These are phyloP conservation scores for Chrysodeixis includens DNA, from an alignment of 2,888 invertebrate genomes.

Conservation along the genomic window DNA sequence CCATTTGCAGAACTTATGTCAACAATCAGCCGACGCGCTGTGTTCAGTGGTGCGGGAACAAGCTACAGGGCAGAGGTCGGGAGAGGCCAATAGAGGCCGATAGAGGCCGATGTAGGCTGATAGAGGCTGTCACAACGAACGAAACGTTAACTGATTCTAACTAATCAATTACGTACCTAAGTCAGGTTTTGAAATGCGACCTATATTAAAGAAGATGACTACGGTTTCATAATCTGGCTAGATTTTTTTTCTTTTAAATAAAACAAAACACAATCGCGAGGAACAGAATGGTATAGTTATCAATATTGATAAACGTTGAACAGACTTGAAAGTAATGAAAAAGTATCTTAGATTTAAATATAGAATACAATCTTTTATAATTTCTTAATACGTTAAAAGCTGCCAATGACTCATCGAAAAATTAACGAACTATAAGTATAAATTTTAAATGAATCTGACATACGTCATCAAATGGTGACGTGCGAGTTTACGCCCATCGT, in stretches of 20 bases:
- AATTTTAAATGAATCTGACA: neutral
- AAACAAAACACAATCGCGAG: too few relatives aligned
- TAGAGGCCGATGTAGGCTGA: neutral
- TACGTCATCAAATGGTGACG: neutral
- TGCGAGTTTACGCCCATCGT: neutral
- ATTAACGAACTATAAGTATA: neutral
- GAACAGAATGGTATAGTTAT: too few relatives aligned
- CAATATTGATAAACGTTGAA: too few relatives aligned
- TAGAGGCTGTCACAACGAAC: neutral
- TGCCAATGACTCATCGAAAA: too few relatives aligned
- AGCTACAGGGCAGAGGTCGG: neutral
- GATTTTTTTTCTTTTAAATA: too few relatives aligned
- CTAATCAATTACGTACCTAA: neutral
- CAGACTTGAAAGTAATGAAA: too few relatives aligned
- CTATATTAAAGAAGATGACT: neutral
- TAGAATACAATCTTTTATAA: neutral
- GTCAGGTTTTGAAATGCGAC: neutral
- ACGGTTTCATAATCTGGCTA: too few relatives aligned
- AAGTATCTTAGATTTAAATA: neutral
- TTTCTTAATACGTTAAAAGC: too few relatives aligned
- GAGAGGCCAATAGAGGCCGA: neutral
- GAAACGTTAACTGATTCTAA: neutral
- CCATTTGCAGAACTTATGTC: slow-evolving; percentile 43
- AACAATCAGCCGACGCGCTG: slow-evolving; percentile 60
- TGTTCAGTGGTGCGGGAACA: neutral